Conservation (phyloP, 1,140 invertebrate genomes). For the Tribolium madens region DNA sequence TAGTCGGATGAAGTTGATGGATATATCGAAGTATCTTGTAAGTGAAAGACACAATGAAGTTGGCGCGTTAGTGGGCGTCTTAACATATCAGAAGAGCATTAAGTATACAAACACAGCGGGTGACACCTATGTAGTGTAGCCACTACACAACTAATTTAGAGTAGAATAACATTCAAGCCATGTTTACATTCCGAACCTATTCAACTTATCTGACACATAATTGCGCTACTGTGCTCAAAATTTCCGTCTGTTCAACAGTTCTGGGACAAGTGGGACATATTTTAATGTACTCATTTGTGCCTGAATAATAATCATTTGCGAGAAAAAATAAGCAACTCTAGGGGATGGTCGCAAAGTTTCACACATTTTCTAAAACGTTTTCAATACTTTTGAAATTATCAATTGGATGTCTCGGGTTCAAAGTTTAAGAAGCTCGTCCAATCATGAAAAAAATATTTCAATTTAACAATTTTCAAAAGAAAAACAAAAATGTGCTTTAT, state of each 20-base stretch:
- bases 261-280: not conserved
- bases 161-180: not conserved
- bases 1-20: constrained; percentile 22
- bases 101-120: constrained; percentile 43
- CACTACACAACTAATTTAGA: constrained; percentile 37
- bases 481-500: too few species aligned
- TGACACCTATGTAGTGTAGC: constrained; percentile 34
- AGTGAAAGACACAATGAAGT: constrained; percentile 24
- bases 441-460: too few species aligned
- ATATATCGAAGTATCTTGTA: constrained; percentile 11
- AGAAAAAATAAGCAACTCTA: not conserved
- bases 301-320: not conserved
- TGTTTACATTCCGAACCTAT: constrained; percentile 29
- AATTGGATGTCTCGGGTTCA: too few species aligned
- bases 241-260: not conserved
- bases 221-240: constrained; percentile 26
- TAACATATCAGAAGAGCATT: constrained; percentile 30
- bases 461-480: too few species aligned
- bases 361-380: too few species aligned
- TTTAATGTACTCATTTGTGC: not conserved
- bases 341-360: not conserved
- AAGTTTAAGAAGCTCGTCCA: too few species aligned
- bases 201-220: constrained; percentile 28
- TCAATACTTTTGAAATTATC: too few species aligned
- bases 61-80: constrained; percentile 32